Base-by-base conservation (phyloP, 1,140 invertebrate genomes). In the Eupristina koningsbergeri region DNA sequence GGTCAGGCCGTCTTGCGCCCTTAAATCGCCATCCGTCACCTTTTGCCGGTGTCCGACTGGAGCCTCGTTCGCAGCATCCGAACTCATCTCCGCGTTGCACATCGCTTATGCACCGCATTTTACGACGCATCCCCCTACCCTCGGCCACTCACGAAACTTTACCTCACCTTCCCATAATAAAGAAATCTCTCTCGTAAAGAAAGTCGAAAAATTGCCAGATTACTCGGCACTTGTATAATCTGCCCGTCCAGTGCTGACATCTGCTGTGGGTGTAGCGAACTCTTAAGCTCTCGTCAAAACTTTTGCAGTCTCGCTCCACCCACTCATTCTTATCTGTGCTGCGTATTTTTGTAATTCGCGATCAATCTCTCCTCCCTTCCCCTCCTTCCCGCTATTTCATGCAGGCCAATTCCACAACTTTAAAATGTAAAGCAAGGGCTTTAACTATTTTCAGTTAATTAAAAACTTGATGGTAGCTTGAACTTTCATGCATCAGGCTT, bases 1-100 rank as follows among this genome's bases (percentile, higher is more conserved):
- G 92, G 92, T 92, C 91, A 91, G 89, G 87, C 88, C 89, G 89
- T 92, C 47, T 50, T 50, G 90, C 92, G 90, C 90, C 91, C 91
- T 89, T 90, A 91, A 91, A 91, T 89, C 90, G 90, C 90, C 89
- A 88, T 89, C 88, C 89, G 88, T 89, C 91, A 91, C 89, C 91
- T 91, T 91, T 87, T 87, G 39, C 26, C 39, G 19, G 0, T 22
- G 19, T 47, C 71, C 29, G 19, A 0, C 13, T 15, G 19, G 15
- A 17, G 53, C 50, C 88, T 89, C 89, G 89, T 87, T 86, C 85
- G 86, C 85, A 83, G 58, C 76, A 6, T 26, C 47, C 34, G 29
- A 78, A n/a, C 41, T 29, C 63, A 36, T 47, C 71, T 41, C n/a
- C 36, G 41, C 41, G 41, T 7, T 11, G n/a, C n/a, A n/a, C n/a